Evolutionary conservation across 2,888 invertebrate species (phyloP).

Genomic region (Volucella inanis): DNA sequence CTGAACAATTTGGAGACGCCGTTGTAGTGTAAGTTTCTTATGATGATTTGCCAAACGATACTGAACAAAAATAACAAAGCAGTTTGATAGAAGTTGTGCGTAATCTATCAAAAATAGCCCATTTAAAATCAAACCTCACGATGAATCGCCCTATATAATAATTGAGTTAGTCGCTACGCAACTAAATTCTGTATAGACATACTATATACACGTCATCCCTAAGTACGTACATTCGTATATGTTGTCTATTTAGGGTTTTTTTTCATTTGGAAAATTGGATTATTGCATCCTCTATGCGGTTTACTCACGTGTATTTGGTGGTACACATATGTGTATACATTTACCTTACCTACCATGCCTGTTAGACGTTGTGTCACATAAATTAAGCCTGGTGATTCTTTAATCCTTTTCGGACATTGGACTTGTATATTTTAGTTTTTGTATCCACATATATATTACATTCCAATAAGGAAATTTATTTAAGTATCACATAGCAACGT

Average conservation of each 20-base stretch:
- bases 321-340: not conserved
- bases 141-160: too few relatives aligned
- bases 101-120: too few relatives aligned
- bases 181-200: too few relatives aligned
- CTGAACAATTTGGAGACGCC: too few relatives aligned
- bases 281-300: conserved; percentile 24
- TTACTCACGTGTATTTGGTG: not conserved
- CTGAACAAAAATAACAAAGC: too few relatives aligned
- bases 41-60: too few relatives aligned
- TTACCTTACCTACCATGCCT: not conserved
- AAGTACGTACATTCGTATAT: not conserved
- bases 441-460: not conserved
- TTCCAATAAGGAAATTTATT: not conserved
- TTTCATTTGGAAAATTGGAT: conserved; percentile 38
- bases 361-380: conserved; percentile 46
- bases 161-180: too few relatives aligned
- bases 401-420: conserved; percentile 42
- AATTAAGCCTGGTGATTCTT: conserved; percentile 39
- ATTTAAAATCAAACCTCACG: too few relatives aligned
- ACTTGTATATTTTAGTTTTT: not conserved
- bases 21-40: too few relatives aligned
- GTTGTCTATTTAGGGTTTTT: not conserved
- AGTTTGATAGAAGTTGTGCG: too few relatives aligned
- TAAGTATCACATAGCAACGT: not conserved
- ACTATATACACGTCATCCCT: too few relatives aligned